These are phyloP conservation scores for Mionectes macconnelli DNA, from an alignment of 2,113 vertebrate species.

Conservation along the genomic window DNA sequence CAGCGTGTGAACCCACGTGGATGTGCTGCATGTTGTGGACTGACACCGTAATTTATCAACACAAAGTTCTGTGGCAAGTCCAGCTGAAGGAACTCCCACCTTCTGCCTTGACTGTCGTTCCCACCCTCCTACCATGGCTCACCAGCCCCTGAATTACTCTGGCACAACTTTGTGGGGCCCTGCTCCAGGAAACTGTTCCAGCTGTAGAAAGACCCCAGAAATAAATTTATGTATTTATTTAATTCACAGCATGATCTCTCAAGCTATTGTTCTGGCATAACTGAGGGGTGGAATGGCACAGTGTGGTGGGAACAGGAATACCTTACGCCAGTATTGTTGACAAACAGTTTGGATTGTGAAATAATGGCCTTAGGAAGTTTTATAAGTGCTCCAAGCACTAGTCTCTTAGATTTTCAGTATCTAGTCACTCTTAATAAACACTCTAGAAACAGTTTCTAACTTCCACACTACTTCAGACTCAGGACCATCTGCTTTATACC, in stretches of 20 bases:
- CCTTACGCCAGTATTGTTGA: slow-evolving; percentile 38
- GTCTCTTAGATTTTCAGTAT: background rate
- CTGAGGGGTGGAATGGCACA: background rate
- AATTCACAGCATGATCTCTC: slow-evolving; percentile 37
- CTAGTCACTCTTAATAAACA: background rate
- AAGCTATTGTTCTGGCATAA: slow-evolving; percentile 42
- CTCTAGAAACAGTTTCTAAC: background rate
- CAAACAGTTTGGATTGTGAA: slow-evolving; percentile 24
- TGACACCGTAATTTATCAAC: background rate
- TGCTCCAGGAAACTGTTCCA: background rate
- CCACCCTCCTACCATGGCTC: background rate
- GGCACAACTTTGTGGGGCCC: background rate
- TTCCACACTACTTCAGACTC: background rate
- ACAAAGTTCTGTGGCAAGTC: background rate
- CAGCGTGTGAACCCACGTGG: background rate
- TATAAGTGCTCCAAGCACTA: background rate
- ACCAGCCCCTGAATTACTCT: background rate
- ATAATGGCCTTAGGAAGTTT: background rate
- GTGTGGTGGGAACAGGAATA: slow-evolving; percentile 7
- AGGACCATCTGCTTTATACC: background rate
- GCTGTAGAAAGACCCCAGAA: background rate
- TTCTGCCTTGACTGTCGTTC: background rate
- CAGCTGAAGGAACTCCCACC: background rate
- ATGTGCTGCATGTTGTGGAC: background rate
- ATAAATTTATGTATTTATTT: slow-evolving; percentile 34